Percentiles rank a stretch among this genome's conserved stretches.
Evolutionary conservation across 2,113 vertebrate genomes (phyloP).

Genomic region (Scatophagus argus): DNA sequence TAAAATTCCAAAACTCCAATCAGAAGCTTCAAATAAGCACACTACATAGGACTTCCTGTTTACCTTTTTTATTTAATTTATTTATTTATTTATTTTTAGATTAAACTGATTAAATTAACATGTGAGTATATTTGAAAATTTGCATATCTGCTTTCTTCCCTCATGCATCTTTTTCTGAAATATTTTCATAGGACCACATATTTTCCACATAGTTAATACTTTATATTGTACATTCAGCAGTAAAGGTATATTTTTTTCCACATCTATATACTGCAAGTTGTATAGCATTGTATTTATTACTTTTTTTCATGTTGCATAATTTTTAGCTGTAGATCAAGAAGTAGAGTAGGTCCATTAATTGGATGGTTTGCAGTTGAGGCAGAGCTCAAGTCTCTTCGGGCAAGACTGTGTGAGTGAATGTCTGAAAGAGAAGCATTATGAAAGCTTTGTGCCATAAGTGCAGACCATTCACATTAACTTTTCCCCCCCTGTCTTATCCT

Average conservation of each 20-base stretch:
- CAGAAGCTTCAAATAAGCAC: too few relatives aligned
- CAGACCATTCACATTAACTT: conserved; percentile 1
- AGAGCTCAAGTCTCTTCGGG: background rate
- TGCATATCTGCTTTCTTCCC: background rate
- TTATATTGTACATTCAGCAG: background rate
- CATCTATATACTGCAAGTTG: background rate
- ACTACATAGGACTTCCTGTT: too few relatives aligned
- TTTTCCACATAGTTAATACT: background rate
- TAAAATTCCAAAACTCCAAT: conserved; percentile 2
- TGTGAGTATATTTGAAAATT: background rate
- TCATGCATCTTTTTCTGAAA: background rate
- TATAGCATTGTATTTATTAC: background rate
- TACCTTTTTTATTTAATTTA: too few relatives aligned
- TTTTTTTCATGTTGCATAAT: background rate
- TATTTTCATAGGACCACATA: background rate
- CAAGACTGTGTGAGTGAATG: background rate
- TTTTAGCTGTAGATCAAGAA: background rate
- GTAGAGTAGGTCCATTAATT: conserved; percentile 11
- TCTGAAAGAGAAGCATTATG: background rate
- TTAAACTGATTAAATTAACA: too few relatives aligned
- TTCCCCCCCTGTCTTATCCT: conserved; percentile 16
- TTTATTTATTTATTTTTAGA: too few relatives aligned
- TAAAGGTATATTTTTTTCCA: background rate
- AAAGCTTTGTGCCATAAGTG: conserved; percentile 10
- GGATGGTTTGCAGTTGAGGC: background rate